Conservation (phyloP, 2,888 invertebrate species). For the Stenoptilia bipunctidactyla region DNA sequence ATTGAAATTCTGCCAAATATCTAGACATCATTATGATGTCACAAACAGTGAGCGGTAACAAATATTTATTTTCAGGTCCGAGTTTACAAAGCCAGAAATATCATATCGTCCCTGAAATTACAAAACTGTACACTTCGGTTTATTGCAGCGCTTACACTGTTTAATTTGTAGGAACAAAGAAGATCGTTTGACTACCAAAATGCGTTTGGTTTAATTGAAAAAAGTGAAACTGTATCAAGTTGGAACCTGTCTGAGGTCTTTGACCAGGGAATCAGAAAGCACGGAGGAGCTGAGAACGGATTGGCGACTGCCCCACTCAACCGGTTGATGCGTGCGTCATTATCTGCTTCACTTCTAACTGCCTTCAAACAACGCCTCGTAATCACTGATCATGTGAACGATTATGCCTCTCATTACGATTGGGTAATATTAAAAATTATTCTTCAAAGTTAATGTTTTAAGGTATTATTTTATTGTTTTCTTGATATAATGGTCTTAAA, state of each 20-base stretch:
- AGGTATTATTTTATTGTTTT: no score
- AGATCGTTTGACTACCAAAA: no score
- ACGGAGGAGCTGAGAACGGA: constrained; percentile 16
- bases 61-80: background rate
- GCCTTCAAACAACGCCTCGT: constrained; percentile 21
- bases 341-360: constrained; percentile 28
- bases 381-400: background rate
- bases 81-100: background rate
- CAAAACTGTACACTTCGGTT: background rate
- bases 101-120: background rate
- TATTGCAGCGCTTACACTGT: no score
- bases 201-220: constrained; percentile 26
- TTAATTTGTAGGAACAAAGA: no score
- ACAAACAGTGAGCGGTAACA: background rate
- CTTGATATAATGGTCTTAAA: no score
- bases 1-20: constrained; percentile 34
- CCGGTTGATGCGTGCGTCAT: constrained; percentile 35
- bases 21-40: constrained; percentile 8
- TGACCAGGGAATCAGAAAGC: constrained; percentile 37
- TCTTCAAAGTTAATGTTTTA: no score
- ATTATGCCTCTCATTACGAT: background rate
- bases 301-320: constrained; percentile 43
- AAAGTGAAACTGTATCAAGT: constrained; percentile 67
- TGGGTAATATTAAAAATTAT: background rate
- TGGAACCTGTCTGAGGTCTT: constrained; percentile 61